Evolutionary conservation across 23 tunicate genomes (phyloP), one percentile per base, ranked within the genome.

Genomic region (Phallusia fumigata): DNA sequence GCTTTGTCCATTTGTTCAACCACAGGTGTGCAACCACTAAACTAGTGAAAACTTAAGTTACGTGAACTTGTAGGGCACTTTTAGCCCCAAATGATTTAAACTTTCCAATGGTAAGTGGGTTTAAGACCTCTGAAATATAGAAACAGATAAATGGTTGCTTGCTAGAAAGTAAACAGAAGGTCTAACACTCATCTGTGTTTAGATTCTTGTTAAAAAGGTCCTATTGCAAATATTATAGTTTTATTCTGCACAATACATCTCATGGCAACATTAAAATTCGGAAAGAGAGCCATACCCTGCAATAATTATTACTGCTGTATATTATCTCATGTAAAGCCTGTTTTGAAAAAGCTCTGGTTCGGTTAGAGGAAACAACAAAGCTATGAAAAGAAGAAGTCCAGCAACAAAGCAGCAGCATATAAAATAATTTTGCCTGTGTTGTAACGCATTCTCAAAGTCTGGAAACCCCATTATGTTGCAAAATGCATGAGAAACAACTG

Each of bases 391-490:
- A 22, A 81, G 53, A 21, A 92, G 83, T 19, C 97, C 97, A 26
- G 83, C 45, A 12, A 92, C 91, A 80, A 83, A 92, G 32, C 85
- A 79, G 26, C 74, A 51, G 35, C 83, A 83, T 18, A 92, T 83
- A 19, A 82, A 32, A 19, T 0, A 58, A 36, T 74, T 83, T 0
- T 74, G 33, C 19, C 24, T 80, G 74, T 92, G 97, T 3, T 31
- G 36, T 8, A 92, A 74, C 12, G 91, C 97, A 32, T 32, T 35
- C 44, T 87, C 91, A 87, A 92, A 92, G 2, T 92, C 97, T 40
- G 97, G 97, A 69, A 92, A 92, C 5, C 97, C 97, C 97, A 92
- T 92, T 79, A 92, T 87, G 51, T 92, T 92, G 84, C 97, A 92
- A 47, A 92, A 80, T 35, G 97, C 30, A 64, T 92, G 97, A 19